Base-by-base conservation (phyloP, 1,140 invertebrate species). In the Bactericera cockerelli region DNA sequence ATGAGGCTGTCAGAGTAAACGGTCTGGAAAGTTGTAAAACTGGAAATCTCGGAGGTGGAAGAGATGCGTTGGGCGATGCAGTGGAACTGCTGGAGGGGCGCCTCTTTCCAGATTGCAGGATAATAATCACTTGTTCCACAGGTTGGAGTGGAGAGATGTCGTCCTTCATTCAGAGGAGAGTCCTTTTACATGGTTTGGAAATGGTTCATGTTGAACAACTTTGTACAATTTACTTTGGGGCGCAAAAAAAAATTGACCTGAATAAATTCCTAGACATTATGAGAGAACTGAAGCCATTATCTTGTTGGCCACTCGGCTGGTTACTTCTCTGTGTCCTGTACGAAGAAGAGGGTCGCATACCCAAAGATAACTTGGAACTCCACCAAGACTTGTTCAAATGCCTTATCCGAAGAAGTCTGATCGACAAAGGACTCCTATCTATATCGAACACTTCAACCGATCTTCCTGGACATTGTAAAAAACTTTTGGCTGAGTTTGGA, bases 241-340 rank as follows among this genome's bases (percentile, higher is more conserved):
- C 67, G 61, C 68, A 63, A 39, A 55, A 62, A 21, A 55, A 59
- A n/a, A 63, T 65, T 59, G 59, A 64, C 39, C 59, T 60, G 38
- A 55, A 63, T 56, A 56, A 62, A 36, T 59, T 66, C 33, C 55
- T 66, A 42, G 65, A 66, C 16, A 55, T 56, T 3, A 63, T 64
- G 42, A 57, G 38, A 39, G 65, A 63, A 56, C 70, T 68, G 62
- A 69, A 70, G 58, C 70, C 73, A 25, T 66, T 77, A 16, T 74
- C 74, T 1, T 71, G 75, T 60, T 74, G 76, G 62, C 77, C 77
- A 2, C 69, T 77, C 1, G 75, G 78, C 54, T 79, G 77, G 68
- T 69, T 78, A 19, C 68, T 76, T 64, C 69, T 78, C 8, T 77
- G 75, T 60, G 70, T 71, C 28, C 68, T 77, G 0, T 76, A 74